phyloP scores from a whole-genome alignment of 2,113 vertebrate species.

The Enhydra lutris region DNA sequence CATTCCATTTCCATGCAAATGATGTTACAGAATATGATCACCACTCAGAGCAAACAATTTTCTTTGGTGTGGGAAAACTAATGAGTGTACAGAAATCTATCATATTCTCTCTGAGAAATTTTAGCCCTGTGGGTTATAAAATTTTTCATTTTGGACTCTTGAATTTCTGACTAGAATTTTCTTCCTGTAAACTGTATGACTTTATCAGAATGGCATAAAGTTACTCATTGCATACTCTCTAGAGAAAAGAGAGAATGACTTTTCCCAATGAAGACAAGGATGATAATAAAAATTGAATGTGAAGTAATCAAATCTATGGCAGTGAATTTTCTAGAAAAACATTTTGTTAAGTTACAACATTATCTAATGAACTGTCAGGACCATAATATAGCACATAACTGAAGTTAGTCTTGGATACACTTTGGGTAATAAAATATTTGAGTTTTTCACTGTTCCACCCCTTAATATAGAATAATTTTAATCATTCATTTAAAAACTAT shows the following conservation, averaged over 20 bases:
- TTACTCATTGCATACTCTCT: background rate
- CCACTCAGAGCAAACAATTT: background rate
- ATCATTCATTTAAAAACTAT: background rate
- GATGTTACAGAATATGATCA: background rate
- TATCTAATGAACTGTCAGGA: constrained; percentile 20
- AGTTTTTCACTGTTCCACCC: background rate
- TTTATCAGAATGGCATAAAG: constrained; percentile 36
- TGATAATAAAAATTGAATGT: constrained; percentile 31
- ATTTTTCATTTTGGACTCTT: constrained; percentile 15
- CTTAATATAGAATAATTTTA: background rate
- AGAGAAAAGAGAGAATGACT: constrained; percentile 18
- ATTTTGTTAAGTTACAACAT: constrained; percentile 22
- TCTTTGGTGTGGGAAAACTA: background rate
- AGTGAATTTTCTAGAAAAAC: constrained; percentile 2
- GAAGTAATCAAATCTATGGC: background rate
- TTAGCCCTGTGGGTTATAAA: constrained; percentile 22
- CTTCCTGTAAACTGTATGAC: background rate
- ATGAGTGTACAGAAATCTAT: background rate
- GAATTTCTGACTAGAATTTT: constrained; percentile 26
- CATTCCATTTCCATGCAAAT: background rate
- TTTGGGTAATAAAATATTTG: constrained; percentile 19
- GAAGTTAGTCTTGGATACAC: background rate
- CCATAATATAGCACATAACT: background rate
- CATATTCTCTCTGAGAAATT: background rate
- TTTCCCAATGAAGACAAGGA: constrained; percentile 28